A percentile compares a stretch with the other conserved stretches of the same genome.
phyloP scores from a whole-genome alignment of 2,888 invertebrate species.

The Ochlodes sylvanus region DNA sequence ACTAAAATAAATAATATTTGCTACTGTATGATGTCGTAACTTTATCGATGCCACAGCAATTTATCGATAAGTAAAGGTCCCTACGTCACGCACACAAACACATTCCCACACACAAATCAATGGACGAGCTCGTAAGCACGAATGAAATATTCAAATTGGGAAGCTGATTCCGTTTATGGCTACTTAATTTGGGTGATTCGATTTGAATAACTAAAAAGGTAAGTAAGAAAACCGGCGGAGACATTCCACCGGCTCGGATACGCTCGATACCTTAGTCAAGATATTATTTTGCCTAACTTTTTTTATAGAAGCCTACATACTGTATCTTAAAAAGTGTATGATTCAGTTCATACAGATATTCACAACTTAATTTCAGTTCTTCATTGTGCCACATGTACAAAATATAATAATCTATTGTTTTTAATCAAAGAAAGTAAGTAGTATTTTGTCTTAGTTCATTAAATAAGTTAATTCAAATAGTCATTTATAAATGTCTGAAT shows the following conservation, averaged over 20 bases:
- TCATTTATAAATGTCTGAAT: no score
- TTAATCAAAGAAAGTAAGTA: no score
- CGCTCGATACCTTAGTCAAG: slow-evolving; percentile 1
- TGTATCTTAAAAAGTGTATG: not conserved
- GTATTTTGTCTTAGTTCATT: no score
- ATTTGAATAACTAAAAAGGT: slow-evolving; percentile 82
- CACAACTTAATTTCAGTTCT: not conserved
- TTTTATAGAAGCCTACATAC: not conserved
- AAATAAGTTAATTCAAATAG: no score
- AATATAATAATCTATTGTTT: no score
- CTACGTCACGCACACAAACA: slow-evolving; percentile 59
- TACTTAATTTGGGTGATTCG: slow-evolving; percentile 86
- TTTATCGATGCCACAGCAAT: slow-evolving; percentile 11
- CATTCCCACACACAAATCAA: slow-evolving; percentile 69
- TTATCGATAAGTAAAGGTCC: slow-evolving; percentile 51
- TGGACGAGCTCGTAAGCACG: slow-evolving; percentile 72
- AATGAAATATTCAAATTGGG: slow-evolving; percentile 85
- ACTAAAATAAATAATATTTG: no score
- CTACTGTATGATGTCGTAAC: not conserved
- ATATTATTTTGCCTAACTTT: slow-evolving; percentile 14
- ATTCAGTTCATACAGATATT: no score
- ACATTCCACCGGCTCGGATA: slow-evolving; percentile 64
- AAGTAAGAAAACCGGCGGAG: slow-evolving; percentile 68
- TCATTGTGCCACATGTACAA: no score
- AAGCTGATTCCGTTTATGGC: slow-evolving; percentile 85